Evolutionary conservation across 2,797 vertebrate genomes (phyloP).

Genomic region (Tarsius wallacei): DNA sequence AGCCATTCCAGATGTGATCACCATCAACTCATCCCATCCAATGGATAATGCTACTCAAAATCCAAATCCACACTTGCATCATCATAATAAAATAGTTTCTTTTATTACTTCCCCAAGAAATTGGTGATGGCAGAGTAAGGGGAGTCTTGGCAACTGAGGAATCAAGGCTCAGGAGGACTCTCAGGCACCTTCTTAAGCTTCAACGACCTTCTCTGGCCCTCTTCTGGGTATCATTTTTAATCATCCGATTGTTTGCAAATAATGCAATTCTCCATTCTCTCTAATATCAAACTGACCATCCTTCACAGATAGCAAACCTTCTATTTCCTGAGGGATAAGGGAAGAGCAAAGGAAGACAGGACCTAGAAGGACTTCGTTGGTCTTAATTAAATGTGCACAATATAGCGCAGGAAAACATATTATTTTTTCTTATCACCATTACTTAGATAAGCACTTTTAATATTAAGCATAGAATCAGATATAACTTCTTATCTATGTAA

Average conservation of each 20-base stretch:
- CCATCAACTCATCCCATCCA: no score
- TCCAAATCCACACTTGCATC: not conserved
- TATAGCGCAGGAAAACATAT: constrained; percentile 53
- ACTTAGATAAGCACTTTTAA: constrained; percentile 85
- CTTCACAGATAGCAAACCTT: not conserved
- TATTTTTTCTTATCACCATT: constrained; percentile 77
- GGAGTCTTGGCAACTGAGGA: not conserved
- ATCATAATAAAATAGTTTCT: not conserved
- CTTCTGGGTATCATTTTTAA: not conserved
- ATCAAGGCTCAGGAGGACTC: not conserved
- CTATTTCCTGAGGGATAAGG: not conserved
- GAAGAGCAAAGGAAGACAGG: not conserved
- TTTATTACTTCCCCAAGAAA: constrained; percentile 31
- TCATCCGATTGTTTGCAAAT: constrained; percentile 20
- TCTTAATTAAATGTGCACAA: constrained; percentile 76
- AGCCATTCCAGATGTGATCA: not conserved
- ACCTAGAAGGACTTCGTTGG: not conserved
- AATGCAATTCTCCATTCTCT: not conserved
- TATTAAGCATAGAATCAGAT: constrained; percentile 79
- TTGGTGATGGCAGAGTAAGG: not conserved
- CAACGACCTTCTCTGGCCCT: not conserved
- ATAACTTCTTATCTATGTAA: constrained; percentile 85
- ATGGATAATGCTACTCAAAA: not conserved
- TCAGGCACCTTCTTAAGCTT: not conserved
- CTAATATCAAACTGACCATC: not conserved